Base-by-base conservation (phyloP, 2,797 vertebrate genomes). In the Tamandua tetradactyla region DNA sequence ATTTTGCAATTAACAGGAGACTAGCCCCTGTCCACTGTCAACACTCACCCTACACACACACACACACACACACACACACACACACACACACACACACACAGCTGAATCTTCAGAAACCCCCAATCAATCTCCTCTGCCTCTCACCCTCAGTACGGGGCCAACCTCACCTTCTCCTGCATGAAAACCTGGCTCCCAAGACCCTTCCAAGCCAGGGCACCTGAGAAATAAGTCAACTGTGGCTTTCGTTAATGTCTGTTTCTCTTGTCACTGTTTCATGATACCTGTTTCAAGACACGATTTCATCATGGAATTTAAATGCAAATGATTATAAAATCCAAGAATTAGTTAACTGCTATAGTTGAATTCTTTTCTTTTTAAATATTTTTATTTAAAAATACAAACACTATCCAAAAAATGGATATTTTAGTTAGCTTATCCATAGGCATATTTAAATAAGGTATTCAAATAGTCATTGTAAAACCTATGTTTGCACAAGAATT, bases 1-100 rank as follows among this genome's bases (percentile, higher is more conserved):
- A 79, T 71, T 92, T 83, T 96, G 88, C 76, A 94, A 66, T 95
- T 95, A 96, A 82, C 80, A 84, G 7, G 47, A 94, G 84, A 47
- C 74, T 87, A 69, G 47, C 18, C 93, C 62, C 30, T 44, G 32
- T 72, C 23, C n/a, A 62, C 76, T 87, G 42, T 94, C 83, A 96
- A 35, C 74, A 88, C 32, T 25, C 57, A 27, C 20, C 25, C 71
- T 47, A 47, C 44, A 66, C 23, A 18, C 44, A 47, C 30, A 17
- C 79, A 88, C 55, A 55, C 82, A 68, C 80, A 69, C 71, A 27
- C 49, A 78, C 30, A 71, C 64, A 66, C 20, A 18, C 17, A 42
- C 2, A 5, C n/a, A 76, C 30, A 37, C 71, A 52, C 40, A 22
- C 23, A 44, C n/a, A 40, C 57, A 27, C 52, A 71, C 44, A 30